Conservation (phyloP, 2,888 invertebrate genomes). For the Lucinisca nassula region DNA sequence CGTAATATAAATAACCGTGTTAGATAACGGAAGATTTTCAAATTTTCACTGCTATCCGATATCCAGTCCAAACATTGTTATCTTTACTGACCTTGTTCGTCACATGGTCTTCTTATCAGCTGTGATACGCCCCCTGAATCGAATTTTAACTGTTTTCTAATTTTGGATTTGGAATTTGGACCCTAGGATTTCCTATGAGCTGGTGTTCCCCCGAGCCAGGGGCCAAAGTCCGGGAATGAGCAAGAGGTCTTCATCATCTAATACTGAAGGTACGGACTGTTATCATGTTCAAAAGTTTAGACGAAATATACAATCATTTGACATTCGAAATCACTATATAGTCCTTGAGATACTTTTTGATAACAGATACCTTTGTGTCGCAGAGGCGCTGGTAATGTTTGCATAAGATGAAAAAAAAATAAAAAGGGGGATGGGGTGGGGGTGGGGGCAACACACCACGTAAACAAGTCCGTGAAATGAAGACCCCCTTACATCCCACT, state of each 20-base stretch:
- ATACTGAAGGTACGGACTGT: background rate
- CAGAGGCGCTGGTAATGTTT: too few species aligned
- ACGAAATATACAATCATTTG: too few species aligned
- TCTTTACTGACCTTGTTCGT: background rate
- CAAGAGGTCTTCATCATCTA: background rate
- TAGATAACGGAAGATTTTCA: background rate
- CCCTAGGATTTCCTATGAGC: conserved; percentile 38
- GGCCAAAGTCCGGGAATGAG: conserved; percentile 11
- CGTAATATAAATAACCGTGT: too few species aligned
- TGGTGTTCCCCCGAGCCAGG: background rate
- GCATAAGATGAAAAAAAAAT: too few species aligned
- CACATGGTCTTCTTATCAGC: background rate
- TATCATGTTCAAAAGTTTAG: background rate
- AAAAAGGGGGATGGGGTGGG: too few species aligned
- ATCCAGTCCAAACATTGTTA: background rate
- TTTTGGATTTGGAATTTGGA: conserved; percentile 46
- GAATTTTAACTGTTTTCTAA: background rate
- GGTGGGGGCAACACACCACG: too few species aligned
- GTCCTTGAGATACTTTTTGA: too few species aligned
- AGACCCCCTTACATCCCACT: too few species aligned
- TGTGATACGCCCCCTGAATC: background rate
- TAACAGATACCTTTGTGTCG: too few species aligned
- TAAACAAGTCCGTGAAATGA: too few species aligned
- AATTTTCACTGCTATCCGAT: background rate
- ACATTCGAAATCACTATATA: too few species aligned